Base-by-base conservation (phyloP, 1,140 invertebrate genomes). In the Zaprionus nigranus region DNA sequence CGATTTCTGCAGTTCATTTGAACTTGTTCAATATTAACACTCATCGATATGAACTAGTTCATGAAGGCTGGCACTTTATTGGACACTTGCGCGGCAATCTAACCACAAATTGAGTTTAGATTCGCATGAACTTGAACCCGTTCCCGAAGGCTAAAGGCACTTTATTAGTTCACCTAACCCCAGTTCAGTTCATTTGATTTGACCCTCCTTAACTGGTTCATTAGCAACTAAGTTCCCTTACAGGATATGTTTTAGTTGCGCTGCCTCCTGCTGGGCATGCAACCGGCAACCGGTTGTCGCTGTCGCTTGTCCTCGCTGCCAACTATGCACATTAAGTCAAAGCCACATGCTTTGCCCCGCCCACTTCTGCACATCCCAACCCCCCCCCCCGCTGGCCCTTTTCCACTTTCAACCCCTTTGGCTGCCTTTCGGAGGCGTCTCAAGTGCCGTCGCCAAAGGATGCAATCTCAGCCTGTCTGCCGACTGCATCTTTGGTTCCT, bases 261-360 rank as follows among this genome's bases (percentile, higher is more conserved):
- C 26, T 7, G 7, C 26, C 2, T 12, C 1, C n/a, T 28, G 51
- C 24, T 63, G 49, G 36, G 34, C 59, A 26, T 53, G 66, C 46
- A 9, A 34, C 30, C 49, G 51, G 22, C 9, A 56, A 56, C 26
- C 51, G 43, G 68, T 62, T 73, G 64, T 26, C 20, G 56, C 36
- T 57, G 49, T 51, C 46, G 46, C 46, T 51, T 13, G 40, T 51
- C 65, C 53, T 24, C 13, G 49, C 13, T 67, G 57, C 22, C 20
- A 57, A 57, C 72, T 51, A 28, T 62, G 58, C 66, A 51, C 46
- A 61, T 61, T 68, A 57, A 62, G 65, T 61, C 71, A 68, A 54
- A 67, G 57, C 64, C 71, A 56, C 57, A 61, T 54, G 57, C 49
- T 61, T 61, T 53, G 12, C 38, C 20, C 36, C 24, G n/a, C 17